Conservation (phyloP, 2,113 vertebrate genomes). For the Otus sunia region DNA sequence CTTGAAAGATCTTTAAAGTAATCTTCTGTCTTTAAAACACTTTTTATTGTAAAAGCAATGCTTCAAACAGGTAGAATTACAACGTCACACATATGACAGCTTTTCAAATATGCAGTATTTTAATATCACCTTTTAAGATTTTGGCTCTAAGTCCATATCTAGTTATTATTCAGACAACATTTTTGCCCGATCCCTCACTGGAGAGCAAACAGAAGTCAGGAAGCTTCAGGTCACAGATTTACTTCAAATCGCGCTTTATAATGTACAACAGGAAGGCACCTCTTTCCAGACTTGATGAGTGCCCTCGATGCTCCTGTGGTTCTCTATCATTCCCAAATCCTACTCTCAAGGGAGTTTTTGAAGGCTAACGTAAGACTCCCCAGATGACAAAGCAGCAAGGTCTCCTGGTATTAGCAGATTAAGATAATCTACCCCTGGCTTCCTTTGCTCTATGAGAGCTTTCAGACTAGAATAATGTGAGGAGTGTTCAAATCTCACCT, state of each 20-base stretch:
- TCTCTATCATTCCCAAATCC: not conserved
- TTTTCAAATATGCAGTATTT: not conserved
- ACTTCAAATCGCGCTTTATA: not conserved
- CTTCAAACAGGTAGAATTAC: not conserved
- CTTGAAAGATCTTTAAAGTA: not conserved
- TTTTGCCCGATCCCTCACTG: not conserved
- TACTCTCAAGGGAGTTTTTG: not conserved
- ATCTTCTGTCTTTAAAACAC: not conserved
- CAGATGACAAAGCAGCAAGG: not conserved
- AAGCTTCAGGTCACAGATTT: not conserved
- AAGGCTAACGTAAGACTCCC: not conserved
- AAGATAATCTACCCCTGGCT: not conserved
- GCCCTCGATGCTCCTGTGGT: not conserved
- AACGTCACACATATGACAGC: not conserved
- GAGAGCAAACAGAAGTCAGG: not conserved
- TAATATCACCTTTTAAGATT: not conserved
- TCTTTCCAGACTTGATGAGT: not conserved
- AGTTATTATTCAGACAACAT: not conserved
- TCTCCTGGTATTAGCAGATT: not conserved
- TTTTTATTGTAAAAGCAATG: not conserved
- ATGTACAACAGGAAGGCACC: not conserved
- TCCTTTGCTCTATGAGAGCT: not conserved
- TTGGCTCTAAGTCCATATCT: not conserved
- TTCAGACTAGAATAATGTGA: not conserved
- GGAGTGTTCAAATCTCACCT: not conserved